A percentile compares a stretch with the other conserved stretches of the same genome.
phyloP scores from a whole-genome alignment of 2,113 vertebrate species.

The Python bivittatus region DNA sequence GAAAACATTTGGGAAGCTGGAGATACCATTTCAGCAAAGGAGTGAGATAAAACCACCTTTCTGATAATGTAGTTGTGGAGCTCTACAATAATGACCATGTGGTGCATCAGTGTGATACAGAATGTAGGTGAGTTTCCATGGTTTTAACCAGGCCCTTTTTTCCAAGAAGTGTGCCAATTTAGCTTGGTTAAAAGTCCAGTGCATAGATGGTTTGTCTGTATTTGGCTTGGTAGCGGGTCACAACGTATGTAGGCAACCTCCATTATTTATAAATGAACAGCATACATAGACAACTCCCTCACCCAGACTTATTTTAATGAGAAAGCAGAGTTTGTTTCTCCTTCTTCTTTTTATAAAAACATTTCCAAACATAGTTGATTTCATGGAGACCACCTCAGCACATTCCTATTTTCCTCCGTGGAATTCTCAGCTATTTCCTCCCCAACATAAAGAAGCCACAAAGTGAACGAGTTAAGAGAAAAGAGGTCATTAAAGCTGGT shows the following conservation, averaged over 20 bases:
- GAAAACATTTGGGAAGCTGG: neutral
- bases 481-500: conserved; percentile 33
- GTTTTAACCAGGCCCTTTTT: no score
- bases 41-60: neutral
- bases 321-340: neutral
- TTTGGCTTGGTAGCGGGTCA: neutral
- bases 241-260: neutral
- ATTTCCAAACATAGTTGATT: accelerated
- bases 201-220: neutral
- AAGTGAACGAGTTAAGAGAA: conserved; percentile 26
- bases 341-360: neutral
- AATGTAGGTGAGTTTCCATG: neutral
- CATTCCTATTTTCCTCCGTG: neutral
- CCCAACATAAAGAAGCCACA: conserved; percentile 1
- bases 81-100: neutral
- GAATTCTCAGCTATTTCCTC: neutral
- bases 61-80: neutral
- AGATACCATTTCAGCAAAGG: neutral
- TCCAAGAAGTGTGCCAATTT: neutral
- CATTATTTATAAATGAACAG: neutral
- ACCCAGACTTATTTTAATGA: neutral
- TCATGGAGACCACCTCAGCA: accelerated
- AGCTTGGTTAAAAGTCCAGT: neutral
- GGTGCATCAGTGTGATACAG: neutral
- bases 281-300: neutral